A percentile compares a stretch with the other conserved stretches of the same genome.
These are phyloP conservation scores for Apis florea DNA, from an alignment of 1,140 invertebrate genomes.

Conservation along the genomic window DNA sequence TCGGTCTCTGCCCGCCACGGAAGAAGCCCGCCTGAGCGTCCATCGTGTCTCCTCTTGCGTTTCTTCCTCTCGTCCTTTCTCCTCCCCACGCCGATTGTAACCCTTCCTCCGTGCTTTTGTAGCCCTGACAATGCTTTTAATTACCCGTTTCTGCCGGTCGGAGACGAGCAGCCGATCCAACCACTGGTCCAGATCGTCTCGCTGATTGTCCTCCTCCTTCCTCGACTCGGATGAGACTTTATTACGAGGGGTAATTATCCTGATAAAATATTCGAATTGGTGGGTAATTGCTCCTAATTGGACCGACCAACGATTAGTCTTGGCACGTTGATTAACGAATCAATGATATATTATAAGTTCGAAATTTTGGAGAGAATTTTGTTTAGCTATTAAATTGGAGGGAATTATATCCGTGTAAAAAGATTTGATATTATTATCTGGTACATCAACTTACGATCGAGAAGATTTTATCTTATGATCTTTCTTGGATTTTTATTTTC, in stretches of 20 bases:
- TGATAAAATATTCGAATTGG: constrained; percentile 40
- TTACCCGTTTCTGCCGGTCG: constrained; percentile 34
- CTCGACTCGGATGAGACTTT: background rate
- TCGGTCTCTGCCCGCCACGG: constrained; percentile 23
- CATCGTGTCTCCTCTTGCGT: constrained; percentile 24
- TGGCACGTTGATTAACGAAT: background rate
- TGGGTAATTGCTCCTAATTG: constrained; percentile 35
- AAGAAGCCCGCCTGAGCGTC: constrained; percentile 19
- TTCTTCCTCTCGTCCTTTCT: background rate
- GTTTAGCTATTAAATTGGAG: no score
- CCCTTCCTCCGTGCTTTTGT: constrained; percentile 37
- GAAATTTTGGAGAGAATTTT: background rate
- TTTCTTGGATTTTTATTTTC: constrained; percentile 31
- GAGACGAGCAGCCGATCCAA: background rate
- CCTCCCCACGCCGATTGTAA: background rate
- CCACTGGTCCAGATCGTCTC: constrained; percentile 19
- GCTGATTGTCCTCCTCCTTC: constrained; percentile 27
- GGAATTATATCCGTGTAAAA: constrained; percentile 24
- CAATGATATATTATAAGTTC: background rate
- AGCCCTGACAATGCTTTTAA: constrained; percentile 64
- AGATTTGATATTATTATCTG: constrained; percentile 43
- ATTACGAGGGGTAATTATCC: constrained; percentile 42
- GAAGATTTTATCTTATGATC: constrained; percentile 58
- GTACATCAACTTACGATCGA: constrained; percentile 55
- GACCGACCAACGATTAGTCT: background rate